phyloP scores from a whole-genome alignment of 2,113 vertebrate species.

The Rhinopomastus cyanomelas region DNA sequence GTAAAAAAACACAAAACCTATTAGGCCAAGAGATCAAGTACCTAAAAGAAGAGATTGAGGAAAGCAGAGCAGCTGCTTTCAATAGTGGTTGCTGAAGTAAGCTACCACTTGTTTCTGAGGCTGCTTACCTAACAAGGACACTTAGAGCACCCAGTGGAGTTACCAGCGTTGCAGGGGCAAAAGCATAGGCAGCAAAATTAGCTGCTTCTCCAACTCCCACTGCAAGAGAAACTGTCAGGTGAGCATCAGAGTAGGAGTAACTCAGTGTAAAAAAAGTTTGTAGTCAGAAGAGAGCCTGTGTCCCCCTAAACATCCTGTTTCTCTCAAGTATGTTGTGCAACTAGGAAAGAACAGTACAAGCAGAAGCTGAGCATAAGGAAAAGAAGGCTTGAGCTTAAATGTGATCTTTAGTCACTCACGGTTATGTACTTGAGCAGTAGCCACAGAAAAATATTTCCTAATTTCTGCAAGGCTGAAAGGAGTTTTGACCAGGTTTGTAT shows the following conservation, averaged over 20 bases:
- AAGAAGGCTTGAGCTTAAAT: not conserved
- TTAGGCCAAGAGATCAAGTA: not conserved
- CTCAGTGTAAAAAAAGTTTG: not conserved
- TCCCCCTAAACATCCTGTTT: not conserved
- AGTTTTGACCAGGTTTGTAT: fast-evolving
- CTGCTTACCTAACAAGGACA: constrained; percentile 81
- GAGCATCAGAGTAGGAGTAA: not conserved
- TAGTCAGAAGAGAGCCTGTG: not conserved
- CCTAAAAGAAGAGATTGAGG: not conserved
- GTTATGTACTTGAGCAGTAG: not conserved
- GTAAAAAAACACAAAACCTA: not conserved
- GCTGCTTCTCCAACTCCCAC: constrained; percentile 84
- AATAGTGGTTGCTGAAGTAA: not conserved
- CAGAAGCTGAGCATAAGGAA: not conserved
- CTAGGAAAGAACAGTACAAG: not conserved
- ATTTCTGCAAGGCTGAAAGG: not conserved
- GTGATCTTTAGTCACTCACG: not conserved
- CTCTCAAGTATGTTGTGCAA: not conserved
- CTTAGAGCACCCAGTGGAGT: constrained; percentile 85
- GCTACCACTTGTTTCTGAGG: not conserved
- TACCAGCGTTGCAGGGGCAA: constrained; percentile 85
- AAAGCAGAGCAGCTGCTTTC: not conserved
- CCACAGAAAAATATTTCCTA: not conserved
- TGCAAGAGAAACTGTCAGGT: constrained; percentile 58
- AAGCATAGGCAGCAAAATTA: constrained; percentile 87